Evolutionary conservation across 2,113 vertebrate species (phyloP).

Genomic region (Nematolebias whitei): DNA sequence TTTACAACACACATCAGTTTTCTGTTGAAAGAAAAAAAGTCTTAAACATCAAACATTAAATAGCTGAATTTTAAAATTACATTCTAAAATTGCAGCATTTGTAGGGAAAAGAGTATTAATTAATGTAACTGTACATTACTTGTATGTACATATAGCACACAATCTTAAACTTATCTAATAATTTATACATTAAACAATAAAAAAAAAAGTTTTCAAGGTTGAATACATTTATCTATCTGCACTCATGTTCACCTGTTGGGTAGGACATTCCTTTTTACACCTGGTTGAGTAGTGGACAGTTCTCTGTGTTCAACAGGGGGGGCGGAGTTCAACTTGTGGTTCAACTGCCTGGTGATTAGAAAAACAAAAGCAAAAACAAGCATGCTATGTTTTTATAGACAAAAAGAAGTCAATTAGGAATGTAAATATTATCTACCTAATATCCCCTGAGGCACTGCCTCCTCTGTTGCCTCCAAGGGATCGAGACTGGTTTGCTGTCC

Average conservation of each 20-base stretch:
- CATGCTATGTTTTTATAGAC: neutral
- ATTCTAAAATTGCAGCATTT: no score
- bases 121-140: neutral
- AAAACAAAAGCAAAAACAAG: neutral
- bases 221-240: neutral
- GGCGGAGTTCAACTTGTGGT: conserved; percentile 43
- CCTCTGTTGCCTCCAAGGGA: conserved; percentile 25
- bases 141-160: neutral
- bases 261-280: conserved; percentile 66
- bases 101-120: no score
- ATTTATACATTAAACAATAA: neutral
- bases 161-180: neutral
- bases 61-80: no score
- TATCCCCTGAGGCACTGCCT: conserved; percentile 54
- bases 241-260: conserved; percentile 68
- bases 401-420: neutral
- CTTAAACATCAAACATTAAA: no score
- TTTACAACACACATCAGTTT: neutral
- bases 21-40: conserved; percentile 29
- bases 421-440: conserved; percentile 38
- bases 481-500: conserved; percentile 41
- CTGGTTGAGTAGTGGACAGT: conserved; percentile 45
- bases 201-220: no score
- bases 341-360: conserved; percentile 42
- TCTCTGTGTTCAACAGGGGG: conserved; percentile 63